phyloP scores from a whole-genome alignment of 2,888 invertebrate genomes.

The Dryocosmus kuriphilus region DNA sequence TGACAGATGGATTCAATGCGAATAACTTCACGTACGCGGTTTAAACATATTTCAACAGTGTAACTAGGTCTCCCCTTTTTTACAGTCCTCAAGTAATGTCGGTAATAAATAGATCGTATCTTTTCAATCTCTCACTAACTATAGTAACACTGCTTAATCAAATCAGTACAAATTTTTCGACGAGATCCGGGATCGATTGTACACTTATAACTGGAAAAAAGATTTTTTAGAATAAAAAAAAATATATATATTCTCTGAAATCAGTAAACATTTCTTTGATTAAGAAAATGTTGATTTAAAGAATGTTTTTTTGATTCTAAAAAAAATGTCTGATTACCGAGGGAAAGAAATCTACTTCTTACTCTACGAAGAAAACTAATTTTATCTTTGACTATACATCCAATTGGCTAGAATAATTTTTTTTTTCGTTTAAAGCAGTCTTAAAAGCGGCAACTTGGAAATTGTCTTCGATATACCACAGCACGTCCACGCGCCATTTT shows the following conservation, averaged over 20 bases:
- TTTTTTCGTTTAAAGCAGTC: conserved; percentile 70
- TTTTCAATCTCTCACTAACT: conserved; percentile 50
- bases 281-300: background rate
- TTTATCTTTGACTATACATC: conserved; percentile 34
- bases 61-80: conserved; percentile 39
- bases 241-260: conserved; percentile 6
- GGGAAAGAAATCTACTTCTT: background rate
- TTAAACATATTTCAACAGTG: background rate
- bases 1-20: background rate
- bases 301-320: background rate
- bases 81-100: conserved; percentile 47
- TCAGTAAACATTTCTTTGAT: background rate
- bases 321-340: background rate
- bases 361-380: background rate
- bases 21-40: conserved; percentile 1
- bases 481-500: conserved; percentile 44
- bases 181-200: conserved; percentile 50
- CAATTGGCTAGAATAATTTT: conserved; percentile 40
- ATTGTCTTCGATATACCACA: conserved; percentile 34
- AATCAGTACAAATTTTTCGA: conserved; percentile 67
- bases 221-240: conserved; percentile 38
- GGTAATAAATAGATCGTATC: conserved; percentile 65
- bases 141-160: conserved; percentile 66
- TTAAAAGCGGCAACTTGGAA: conserved; percentile 52
- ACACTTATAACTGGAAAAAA: conserved; percentile 41